These are phyloP conservation scores for Catalaphyllia jardinei DNA, from an alignment of 64 coral and sea anemone species.

Conservation along the genomic window DNA sequence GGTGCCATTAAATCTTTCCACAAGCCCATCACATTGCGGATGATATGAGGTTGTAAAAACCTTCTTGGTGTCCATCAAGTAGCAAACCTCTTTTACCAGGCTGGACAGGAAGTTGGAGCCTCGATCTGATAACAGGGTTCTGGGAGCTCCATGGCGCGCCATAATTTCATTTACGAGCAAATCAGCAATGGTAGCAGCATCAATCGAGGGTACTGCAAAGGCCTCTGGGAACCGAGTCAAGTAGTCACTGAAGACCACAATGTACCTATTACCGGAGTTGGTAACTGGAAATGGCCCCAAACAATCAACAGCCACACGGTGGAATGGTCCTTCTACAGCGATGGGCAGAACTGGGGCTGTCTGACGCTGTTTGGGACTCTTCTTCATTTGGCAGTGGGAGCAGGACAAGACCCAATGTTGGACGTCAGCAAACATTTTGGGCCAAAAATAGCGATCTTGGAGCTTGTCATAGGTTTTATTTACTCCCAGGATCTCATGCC, in stretches of 20 bases:
- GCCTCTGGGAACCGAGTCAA: slow-evolving; percentile 51
- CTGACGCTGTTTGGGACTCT: slow-evolving; percentile 30
- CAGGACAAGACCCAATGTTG: slow-evolving; percentile 41
- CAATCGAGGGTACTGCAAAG: slow-evolving; percentile 6
- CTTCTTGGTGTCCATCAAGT: slow-evolving; percentile 16
- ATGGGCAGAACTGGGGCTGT: slow-evolving; percentile 66
- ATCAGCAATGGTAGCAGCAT: background rate
- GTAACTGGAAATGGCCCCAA: slow-evolving; percentile 24
- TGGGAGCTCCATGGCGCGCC: slow-evolving; percentile 6
- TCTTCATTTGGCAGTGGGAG: slow-evolving; percentile 55
- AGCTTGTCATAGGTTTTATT: slow-evolving; percentile 52
- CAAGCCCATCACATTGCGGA: slow-evolving; percentile 2
- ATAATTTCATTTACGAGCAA: slow-evolving; percentile 16
- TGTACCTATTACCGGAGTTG: background rate
- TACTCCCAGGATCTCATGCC: slow-evolving; percentile 61
- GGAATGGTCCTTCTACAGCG: slow-evolving; percentile 37
- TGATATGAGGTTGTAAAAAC: background rate
- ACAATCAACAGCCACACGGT: slow-evolving; percentile 15
- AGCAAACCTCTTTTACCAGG: background rate
- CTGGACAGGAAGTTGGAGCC: slow-evolving; percentile 3
- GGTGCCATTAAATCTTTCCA: slow-evolving; percentile 25
- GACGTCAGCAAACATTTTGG: slow-evolving; percentile 46
- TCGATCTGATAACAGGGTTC: slow-evolving; percentile 18
- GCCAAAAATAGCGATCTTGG: slow-evolving; percentile 47
- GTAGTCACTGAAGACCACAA: slow-evolving; percentile 10